Conservation (phyloP, 2,888 invertebrate genomes). For the Dusona sp. region DNA sequence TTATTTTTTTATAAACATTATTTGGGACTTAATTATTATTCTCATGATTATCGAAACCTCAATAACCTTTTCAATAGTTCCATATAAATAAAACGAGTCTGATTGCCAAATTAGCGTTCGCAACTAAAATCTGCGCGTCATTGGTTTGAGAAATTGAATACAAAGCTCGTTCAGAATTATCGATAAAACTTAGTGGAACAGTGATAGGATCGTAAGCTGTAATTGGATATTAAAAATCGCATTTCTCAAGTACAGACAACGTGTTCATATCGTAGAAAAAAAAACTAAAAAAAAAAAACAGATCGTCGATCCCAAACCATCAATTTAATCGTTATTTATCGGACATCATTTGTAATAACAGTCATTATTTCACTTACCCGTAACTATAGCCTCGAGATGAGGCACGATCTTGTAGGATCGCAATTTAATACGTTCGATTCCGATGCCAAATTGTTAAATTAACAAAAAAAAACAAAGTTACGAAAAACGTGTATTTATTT, state of each 20-base stretch:
- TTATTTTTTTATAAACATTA: too few relatives aligned
- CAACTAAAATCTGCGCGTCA: slow-evolving; percentile 5
- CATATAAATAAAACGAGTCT: not conserved
- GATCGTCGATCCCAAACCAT: not conserved
- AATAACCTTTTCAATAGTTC: not conserved
- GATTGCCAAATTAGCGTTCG: too few relatives aligned
- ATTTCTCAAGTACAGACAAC: not conserved
- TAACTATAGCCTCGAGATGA: not conserved
- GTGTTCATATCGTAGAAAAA: not conserved
- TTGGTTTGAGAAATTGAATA: not conserved
- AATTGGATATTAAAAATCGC: slow-evolving; percentile 4
- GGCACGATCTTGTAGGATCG: not conserved
- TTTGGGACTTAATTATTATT: not conserved
- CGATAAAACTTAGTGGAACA: not conserved
- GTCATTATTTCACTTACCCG: slow-evolving; percentile 5
- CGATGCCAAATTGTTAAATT: not conserved
- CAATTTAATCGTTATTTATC: not conserved
- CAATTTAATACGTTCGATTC: not conserved
- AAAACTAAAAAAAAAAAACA: not conserved
- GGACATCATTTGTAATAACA: slow-evolving; percentile 3
- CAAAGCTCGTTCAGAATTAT: not conserved
- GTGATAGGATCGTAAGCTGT: not conserved
- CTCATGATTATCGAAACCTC: not conserved
- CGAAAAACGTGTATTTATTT: not conserved
- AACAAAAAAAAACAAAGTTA: not conserved